Evolutionary conservation across 1,140 invertebrate species (phyloP), one percentile per base, ranked within the genome.

Genomic region (Dendrolimus punctatus): DNA sequence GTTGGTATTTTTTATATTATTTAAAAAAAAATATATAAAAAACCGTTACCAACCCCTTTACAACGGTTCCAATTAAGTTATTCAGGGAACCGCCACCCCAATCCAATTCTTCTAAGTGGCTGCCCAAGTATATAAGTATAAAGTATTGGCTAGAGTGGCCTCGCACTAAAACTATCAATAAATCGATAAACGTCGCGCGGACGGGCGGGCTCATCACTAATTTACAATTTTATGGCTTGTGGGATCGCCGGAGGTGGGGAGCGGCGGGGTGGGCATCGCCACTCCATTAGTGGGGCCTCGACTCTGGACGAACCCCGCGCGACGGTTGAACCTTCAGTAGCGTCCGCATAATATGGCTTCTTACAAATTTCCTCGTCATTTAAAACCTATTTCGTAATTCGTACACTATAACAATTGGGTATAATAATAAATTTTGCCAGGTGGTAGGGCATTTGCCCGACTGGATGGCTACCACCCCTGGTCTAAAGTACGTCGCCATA

Each of bases 211-310:
- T 85, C 82, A 84, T 85, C 80, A 85, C 73, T 84, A 85, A 85
- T 85, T 85, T 81, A 85, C 77, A 83, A 82, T 85, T 85, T 85
- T 82, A 85, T 83, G 82, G 80, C 72, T 73, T 76, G 78, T 72
- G 81, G 81, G 78, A 74, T 60, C 67, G 64, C 57, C 59, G 62
- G 67, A 69, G 71, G 68, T 57, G 66, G 69, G 57, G 55, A 57
- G n/a, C 23, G 54, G 50, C 49, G 43, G 47, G 42, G 51, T 43
- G 51, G 44, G 36, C 37, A 56, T 58, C 56, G 60, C 65, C 71
- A 75, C 75, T 82, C 78, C 80, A 84, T 84, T 84, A 84, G 76
- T 68, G 62, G 58, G 46, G 60, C 48, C 60, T 62, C 44, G 58
- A 66, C 68, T 75, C 23, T 23, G 23, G 23, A 23, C 23, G 23